These are phyloP conservation scores for Lithobius niger DNA, from an alignment of 1,140 invertebrate species.

Conservation along the genomic window DNA sequence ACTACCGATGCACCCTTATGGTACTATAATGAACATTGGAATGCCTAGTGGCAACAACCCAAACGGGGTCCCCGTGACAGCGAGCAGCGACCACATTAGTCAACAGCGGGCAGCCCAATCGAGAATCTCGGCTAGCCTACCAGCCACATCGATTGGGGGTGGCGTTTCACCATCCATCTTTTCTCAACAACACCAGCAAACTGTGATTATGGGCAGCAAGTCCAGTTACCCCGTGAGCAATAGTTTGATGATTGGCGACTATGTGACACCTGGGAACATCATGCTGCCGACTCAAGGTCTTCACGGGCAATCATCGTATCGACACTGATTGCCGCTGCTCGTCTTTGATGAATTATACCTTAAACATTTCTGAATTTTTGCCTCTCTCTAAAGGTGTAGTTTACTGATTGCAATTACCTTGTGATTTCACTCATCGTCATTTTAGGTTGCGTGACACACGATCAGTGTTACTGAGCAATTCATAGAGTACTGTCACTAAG, in stretches of 20 bases:
- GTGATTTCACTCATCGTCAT: too few species aligned
- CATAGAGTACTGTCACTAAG: too few species aligned
- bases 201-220: conserved; percentile 44
- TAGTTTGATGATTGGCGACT: conserved; percentile 66
- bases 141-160: conserved; percentile 53
- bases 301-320: conserved; percentile 9
- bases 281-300: conserved; percentile 30
- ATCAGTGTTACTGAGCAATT: too few species aligned
- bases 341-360: too few species aligned
- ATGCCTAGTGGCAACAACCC: too few species aligned
- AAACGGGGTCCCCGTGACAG: conserved; percentile 22
- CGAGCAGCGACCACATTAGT: conserved; percentile 46
- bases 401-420: too few species aligned
- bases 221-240: conserved; percentile 54
- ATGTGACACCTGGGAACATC: conserved; percentile 45
- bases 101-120: conserved; percentile 40
- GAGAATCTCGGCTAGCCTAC: conserved; percentile 46
- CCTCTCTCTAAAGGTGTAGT: too few species aligned
- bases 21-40: neutral
- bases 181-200: conserved; percentile 35
- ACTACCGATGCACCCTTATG: conserved; percentile 45
- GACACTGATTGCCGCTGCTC: too few species aligned
- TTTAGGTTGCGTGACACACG: too few species aligned
- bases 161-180: conserved; percentile 55
- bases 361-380: too few species aligned